These are phyloP conservation scores for Lamellibrachia luymesi DNA, from an alignment of 1,140 invertebrate genomes.

Conservation along the genomic window DNA sequence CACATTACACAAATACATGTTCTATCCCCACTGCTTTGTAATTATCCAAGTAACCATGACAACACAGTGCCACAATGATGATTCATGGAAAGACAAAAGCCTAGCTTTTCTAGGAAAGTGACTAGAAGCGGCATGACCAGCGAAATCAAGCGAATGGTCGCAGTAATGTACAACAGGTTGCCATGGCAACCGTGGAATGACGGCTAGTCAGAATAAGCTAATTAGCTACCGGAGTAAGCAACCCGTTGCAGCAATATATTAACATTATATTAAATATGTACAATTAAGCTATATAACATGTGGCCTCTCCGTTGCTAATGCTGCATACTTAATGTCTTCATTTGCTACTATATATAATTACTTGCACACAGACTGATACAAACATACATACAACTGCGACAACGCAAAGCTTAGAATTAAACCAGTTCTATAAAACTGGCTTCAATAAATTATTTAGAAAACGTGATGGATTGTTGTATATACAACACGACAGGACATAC, in stretches of 20 bases:
- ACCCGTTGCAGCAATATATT: not conserved
- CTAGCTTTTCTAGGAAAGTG: not conserved
- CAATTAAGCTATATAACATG: not conserved
- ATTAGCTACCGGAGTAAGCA: not conserved
- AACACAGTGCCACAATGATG: not conserved
- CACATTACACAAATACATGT: not conserved
- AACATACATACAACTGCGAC: not conserved
- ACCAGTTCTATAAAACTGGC: constrained; percentile 1
- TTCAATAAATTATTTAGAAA: not conserved
- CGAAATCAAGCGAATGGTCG: not conserved
- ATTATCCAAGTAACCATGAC: not conserved
- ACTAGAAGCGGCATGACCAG: not conserved
- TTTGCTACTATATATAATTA: not conserved
- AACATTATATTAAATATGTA: not conserved
- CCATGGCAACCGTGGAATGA: not conserved
- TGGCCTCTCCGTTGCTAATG: not conserved
- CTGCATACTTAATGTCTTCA: not conserved
- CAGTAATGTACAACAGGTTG: constrained; percentile 1
- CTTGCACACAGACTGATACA: not conserved
- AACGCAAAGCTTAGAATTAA: not conserved
- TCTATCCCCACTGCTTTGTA: not conserved
- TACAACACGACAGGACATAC: not conserved
- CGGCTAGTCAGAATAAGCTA: not conserved
- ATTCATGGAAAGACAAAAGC: constrained; percentile 1
- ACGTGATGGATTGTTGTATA: not conserved